Base-by-base conservation (phyloP, 2,113 vertebrate genomes). In the Copsychus sechellarum region DNA sequence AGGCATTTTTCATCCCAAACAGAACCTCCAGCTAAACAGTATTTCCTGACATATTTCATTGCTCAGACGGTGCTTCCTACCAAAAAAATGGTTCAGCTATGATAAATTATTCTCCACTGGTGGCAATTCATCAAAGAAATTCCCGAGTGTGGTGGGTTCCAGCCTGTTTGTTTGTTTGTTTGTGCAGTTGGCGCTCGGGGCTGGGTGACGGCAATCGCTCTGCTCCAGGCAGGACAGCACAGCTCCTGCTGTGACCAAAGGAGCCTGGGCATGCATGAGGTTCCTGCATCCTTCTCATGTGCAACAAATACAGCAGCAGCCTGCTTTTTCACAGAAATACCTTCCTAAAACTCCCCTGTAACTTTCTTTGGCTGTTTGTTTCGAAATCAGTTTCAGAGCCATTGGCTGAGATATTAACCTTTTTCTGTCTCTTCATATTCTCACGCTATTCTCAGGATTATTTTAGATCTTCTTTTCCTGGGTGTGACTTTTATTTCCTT, bases 31-130 rank as follows among this genome's bases (percentile, higher is more conserved):
- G 69, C 53, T 56, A 18, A 60, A 70, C 91, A 67, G 36, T 14
- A 60, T 72, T 80, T 69, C 70, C 65, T 86, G 67, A 60, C 57
- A 80, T 15, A 24, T 70, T 86, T 70, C 73, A 33, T 69, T 56
- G 17, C 57, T 80, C 72, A 71, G 56, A 26, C 42, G n/a, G 21
- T 51, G 48, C 60, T 91, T 92, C 45, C 66, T 65, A 82, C 28
- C 26, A 50, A 54, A 38, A 38, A 96, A 94, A 53, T 36, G 8
- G 17, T n/a, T 93, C 66, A 57, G 57, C 70, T 82, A 3, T 82
- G 78, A 96, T 86, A 93, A 92, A 93, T 96, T 93, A 65, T 91
- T 88, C 40, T 90, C 25, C 28, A 19, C 17, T 48, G 71, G 56
- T 45, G 73, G 84, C 73, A 94, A 61, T 85, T 87, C 25, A 72